These are phyloP conservation scores for Montipora capitata DNA, from an alignment of 92 coral and sea anemone species.

Conservation along the genomic window DNA sequence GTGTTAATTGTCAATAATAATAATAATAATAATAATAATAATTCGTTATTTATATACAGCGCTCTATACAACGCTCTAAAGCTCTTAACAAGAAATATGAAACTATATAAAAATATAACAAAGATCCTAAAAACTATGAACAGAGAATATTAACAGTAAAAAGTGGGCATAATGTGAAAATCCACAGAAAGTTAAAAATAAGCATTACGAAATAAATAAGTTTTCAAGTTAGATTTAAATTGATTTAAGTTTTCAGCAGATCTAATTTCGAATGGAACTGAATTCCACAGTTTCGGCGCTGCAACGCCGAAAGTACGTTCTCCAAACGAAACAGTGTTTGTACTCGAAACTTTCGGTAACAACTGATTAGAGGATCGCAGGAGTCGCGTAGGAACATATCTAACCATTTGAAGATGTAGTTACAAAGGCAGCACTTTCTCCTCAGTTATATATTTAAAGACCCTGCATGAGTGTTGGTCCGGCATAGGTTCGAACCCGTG, in stretches of 20 bases:
- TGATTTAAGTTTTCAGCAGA: constrained; percentile 16
- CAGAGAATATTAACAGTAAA: not conserved
- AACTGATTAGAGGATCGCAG: no score
- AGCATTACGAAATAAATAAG: constrained; percentile 6
- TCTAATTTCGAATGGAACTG: not conserved
- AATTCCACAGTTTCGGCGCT: constrained; percentile 25
- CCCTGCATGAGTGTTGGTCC: no score
- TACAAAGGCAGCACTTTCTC: no score
- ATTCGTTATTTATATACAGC: not conserved
- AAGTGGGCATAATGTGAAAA: not conserved
- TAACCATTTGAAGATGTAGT: no score
- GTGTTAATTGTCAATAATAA: no score
- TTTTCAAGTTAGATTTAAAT: constrained; percentile 32
- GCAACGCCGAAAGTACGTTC: constrained; percentile 27
- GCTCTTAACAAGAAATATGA: not conserved
- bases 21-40: not conserved
- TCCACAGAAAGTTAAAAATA: not conserved
- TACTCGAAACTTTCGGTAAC: not conserved
- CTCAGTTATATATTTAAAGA: no score
- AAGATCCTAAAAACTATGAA: not conserved
- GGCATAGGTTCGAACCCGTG: no score
- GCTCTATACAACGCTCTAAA: not conserved
- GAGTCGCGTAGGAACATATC: no score
- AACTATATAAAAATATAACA: not conserved
- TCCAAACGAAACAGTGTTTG: constrained; percentile 5